Evolutionary conservation across 2,797 vertebrate genomes (phyloP), one percentile per base, ranked within the genome.

Genomic region (Pantherophis vulpinus): DNA sequence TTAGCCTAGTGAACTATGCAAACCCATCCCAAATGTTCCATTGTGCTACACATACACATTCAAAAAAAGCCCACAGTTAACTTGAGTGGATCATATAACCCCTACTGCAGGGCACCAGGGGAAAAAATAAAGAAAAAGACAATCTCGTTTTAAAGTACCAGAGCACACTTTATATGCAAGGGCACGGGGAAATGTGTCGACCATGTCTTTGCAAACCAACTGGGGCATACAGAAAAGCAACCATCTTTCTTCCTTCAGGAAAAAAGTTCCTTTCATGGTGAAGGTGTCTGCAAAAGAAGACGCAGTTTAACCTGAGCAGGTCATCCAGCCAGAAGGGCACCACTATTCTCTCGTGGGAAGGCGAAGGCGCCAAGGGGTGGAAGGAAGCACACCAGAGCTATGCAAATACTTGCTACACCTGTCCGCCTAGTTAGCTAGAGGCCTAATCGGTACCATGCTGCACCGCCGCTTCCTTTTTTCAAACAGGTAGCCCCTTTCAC

Each of bases 401-500:
- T 59, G 58, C 89, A 86, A 91, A 89, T 37, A 91, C 91, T 88
- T 59, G 92, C 91, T 93, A 70, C 92, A 96, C 96, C 96, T 96
- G 96, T 95, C 94, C 94, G 94, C 94, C 95, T 93, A 86, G 93
- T 8, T 3, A 47, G 8, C 14, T 1, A 47, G 11, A n/a, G 8
- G 83, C 89, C 47, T 63, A 27, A 51, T 27, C 16, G 27, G 55
- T 11, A 55, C 83, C 32, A 37, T 37, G 90, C 79, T 61, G 14
- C 91, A 11, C 29, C 23, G 55, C n/a, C 55, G 56, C 70, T 47
- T 58, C 88, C 90, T 9, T 70, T 29, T 86, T 89, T 90, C 47
- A 10, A 88, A 51, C 83, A 27, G 90, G 89, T 90, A 3, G 87
- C 32, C 90, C 93, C 61, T 63, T 89, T 90, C 32, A 90, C 89